Evolutionary conservation across 2,113 vertebrate species (phyloP).

Genomic region (Pungitius pungitius): DNA sequence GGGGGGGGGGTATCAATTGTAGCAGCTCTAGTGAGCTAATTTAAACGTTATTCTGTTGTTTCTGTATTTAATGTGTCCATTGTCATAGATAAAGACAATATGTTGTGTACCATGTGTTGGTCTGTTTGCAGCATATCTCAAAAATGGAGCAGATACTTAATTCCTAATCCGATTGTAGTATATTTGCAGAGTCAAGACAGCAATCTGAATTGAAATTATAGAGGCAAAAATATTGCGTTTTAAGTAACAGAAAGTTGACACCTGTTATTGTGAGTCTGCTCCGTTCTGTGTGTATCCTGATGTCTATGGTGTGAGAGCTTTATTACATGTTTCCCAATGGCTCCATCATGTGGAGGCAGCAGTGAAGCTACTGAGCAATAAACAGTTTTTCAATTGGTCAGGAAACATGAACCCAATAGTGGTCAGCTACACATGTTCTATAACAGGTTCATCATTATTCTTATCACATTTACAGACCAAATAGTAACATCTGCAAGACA

Average conservation of each 20-base stretch:
- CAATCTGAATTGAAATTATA: not conserved
- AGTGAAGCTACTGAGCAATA: not conserved
- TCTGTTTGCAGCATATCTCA: not conserved
- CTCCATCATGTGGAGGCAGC: slow-evolving; percentile 9
- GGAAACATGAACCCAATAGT: not conserved
- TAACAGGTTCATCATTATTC: not conserved
- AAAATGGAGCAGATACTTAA: not conserved
- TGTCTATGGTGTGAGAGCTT: not conserved
- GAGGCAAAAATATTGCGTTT: not conserved
- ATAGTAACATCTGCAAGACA: not conserved
- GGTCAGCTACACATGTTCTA: not conserved
- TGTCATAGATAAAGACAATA: slow-evolving; percentile 68
- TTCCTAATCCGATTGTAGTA: not conserved
- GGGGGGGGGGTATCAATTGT: slow-evolving; percentile 46
- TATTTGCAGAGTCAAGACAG: not conserved
- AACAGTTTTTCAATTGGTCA: not conserved
- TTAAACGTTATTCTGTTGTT: slow-evolving; percentile 51
- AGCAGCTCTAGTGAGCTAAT: slow-evolving; percentile 69
- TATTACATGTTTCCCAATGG: not conserved
- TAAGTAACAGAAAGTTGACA: not conserved
- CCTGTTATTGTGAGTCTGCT: not conserved
- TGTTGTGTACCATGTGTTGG: slow-evolving; percentile 44
- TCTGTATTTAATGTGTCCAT: slow-evolving; percentile 60
- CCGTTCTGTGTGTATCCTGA: not conserved
- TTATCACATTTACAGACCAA: not conserved